phyloP scores from a whole-genome alignment of 2,797 vertebrate genomes.

The Ibycter americanus region DNA sequence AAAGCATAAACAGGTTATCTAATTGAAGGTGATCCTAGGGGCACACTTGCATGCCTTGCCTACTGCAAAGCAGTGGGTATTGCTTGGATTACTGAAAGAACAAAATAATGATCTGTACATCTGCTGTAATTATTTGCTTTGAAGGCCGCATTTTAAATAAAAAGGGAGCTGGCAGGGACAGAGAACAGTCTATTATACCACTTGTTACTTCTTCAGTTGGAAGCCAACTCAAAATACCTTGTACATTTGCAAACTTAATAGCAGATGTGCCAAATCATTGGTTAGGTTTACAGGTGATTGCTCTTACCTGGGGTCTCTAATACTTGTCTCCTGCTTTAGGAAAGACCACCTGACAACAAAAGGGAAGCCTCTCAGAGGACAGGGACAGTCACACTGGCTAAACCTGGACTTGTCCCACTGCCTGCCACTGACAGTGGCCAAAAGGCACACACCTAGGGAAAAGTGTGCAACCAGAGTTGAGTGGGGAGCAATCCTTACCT shows the following conservation, averaged over 20 bases:
- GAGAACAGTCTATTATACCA: neutral
- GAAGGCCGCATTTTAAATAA: neutral
- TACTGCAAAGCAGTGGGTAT: neutral
- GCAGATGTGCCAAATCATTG: neutral
- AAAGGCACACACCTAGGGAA: neutral
- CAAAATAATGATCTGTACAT: neutral
- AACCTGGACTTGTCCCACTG: neutral
- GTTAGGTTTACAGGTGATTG: neutral
- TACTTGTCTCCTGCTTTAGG: neutral
- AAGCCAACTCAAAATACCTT: neutral
- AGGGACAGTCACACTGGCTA: neutral
- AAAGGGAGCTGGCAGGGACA: neutral
- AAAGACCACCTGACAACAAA: neutral
- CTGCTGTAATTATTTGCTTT: neutral
- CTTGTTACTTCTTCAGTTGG: neutral
- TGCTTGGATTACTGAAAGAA: neutral
- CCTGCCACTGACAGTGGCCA: neutral
- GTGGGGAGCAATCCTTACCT: accelerated
- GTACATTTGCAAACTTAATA: neutral
- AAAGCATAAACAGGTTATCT: neutral
- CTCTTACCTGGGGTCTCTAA: neutral
- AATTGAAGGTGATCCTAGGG: neutral
- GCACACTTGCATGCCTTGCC: neutral
- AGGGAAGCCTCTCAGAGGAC: neutral
- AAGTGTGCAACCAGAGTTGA: accelerated